Percentiles rank a stretch among this genome's conserved stretches.
These are phyloP conservation scores for Perithous albicinctus DNA, from an alignment of 2,888 invertebrate species.

Conservation along the genomic window DNA sequence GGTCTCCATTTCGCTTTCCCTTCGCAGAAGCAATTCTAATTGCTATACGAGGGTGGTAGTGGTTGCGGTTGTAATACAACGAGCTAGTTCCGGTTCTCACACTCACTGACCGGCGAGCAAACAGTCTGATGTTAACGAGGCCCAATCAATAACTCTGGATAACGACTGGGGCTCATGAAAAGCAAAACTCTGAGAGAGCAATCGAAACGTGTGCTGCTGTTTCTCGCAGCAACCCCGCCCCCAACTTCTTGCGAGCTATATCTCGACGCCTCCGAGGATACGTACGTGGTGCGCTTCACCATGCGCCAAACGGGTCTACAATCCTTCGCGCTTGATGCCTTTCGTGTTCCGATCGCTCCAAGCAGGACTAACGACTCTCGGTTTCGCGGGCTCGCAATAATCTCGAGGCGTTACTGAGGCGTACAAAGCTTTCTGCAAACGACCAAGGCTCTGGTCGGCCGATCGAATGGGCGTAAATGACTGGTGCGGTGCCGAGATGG, in stretches of 20 bases:
- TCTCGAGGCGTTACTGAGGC: slow-evolving; percentile 40
- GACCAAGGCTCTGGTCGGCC: slow-evolving; percentile 45
- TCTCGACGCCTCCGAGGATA: slow-evolving; percentile 62
- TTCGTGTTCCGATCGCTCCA: slow-evolving; percentile 66
- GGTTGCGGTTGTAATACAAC: slow-evolving; percentile 8
- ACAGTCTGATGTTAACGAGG: slow-evolving; percentile 78
- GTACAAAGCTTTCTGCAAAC: slow-evolving; percentile 55
- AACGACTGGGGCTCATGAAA: slow-evolving; percentile 79
- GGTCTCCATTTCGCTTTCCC: slow-evolving; percentile 17
- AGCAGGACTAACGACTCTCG: slow-evolving; percentile 72
- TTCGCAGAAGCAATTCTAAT: slow-evolving; percentile 12
- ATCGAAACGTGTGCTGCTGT: slow-evolving; percentile 72
- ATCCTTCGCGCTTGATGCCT: slow-evolving; percentile 57
- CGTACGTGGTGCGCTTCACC: slow-evolving; percentile 29
- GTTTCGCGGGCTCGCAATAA: slow-evolving; percentile 47
- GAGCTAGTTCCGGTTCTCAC: slow-evolving; percentile 79
- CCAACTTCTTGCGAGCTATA: slow-evolving; percentile 73
- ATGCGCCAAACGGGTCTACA: slow-evolving; percentile 46
- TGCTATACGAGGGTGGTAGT: slow-evolving; percentile 1
- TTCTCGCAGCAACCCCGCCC: slow-evolving; percentile 77
- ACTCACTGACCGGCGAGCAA: slow-evolving; percentile 73
- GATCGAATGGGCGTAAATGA: slow-evolving; percentile 67
- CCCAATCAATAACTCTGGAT: slow-evolving; percentile 82
- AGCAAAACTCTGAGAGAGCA: slow-evolving; percentile 62
- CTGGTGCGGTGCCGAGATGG: slow-evolving; percentile 33